Conservation (phyloP, 2,888 invertebrate species). For the Limnephilus rhombicus region DNA sequence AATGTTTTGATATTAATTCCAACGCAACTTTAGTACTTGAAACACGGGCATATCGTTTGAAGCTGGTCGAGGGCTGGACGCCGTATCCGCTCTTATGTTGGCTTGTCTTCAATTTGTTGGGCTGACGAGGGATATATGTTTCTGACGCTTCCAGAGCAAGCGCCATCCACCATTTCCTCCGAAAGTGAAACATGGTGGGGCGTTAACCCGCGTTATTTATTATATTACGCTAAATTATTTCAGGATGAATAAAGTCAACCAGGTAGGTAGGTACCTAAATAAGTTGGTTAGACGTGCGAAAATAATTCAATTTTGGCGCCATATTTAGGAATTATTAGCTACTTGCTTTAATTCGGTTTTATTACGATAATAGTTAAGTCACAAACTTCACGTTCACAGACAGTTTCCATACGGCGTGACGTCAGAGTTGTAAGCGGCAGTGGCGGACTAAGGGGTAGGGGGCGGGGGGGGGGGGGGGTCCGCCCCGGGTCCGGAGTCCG, state of each 20-base stretch:
- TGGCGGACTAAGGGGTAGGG: no score
- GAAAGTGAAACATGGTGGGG: slow-evolving; percentile 31
- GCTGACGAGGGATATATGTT: slow-evolving; percentile 60
- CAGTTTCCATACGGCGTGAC: no score
- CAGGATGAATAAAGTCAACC: not conserved
- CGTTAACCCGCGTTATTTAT: slow-evolving; percentile 43
- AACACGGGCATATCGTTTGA: slow-evolving; percentile 19
- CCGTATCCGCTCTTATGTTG: slow-evolving; percentile 42
- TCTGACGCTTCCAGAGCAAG: slow-evolving; percentile 46
- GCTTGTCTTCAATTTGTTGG: slow-evolving; percentile 61
- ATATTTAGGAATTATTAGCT: no score
- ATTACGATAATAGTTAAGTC: no score
- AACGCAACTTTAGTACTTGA: not conserved
- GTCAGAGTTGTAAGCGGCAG: no score
- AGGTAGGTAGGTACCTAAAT: not conserved
- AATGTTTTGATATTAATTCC: not conserved
- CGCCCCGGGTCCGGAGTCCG: no score
- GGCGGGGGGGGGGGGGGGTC: no score
- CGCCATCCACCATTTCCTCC: slow-evolving; percentile 53
- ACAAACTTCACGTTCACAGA: no score
- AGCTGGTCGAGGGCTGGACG: not conserved
- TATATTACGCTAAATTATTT: not conserved
- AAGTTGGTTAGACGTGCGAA: not conserved
- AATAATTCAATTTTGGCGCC: no score
- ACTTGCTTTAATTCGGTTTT: no score